A percentile compares a stretch with the other conserved stretches of the same genome.
Conservation (phyloP, 2,888 invertebrate species). For the Noctua janthina region DNA sequence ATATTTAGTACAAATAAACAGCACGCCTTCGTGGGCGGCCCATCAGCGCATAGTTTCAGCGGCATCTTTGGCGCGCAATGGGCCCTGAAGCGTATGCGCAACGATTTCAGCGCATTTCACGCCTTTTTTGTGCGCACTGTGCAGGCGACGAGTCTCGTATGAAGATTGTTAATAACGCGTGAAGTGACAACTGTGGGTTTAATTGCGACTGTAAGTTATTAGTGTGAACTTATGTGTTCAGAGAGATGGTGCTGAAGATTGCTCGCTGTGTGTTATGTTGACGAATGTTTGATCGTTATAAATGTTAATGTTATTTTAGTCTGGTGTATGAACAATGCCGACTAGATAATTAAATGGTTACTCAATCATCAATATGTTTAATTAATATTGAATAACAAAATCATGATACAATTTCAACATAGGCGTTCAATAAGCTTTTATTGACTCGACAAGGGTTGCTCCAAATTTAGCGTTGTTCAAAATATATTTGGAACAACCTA, state of each 20-base stretch:
- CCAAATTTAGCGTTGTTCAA: background rate
- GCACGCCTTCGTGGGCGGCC: constrained; percentile 85
- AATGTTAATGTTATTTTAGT: background rate
- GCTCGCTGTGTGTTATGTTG: constrained; percentile 34
- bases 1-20: constrained; percentile 60
- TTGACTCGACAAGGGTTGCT: constrained; percentile 1
- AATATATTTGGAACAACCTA: constrained; percentile 1
- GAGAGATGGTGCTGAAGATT: constrained; percentile 42
- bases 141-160: constrained; percentile 74
- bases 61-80: constrained; percentile 85
- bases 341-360: background rate
- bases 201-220: constrained; percentile 78
- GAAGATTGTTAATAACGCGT: constrained; percentile 83
- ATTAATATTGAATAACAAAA: background rate
- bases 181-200: constrained; percentile 84
- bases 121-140: constrained; percentile 82
- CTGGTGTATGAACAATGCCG: background rate
- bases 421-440: constrained; percentile 7
- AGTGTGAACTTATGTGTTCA: constrained; percentile 61
- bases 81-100: constrained; percentile 84
- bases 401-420: background rate
- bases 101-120: constrained; percentile 87
- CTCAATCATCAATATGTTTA: background rate
- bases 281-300: constrained; percentile 9
- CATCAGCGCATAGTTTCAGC: constrained; percentile 84